Evolutionary conservation across 2,797 vertebrate genomes (phyloP).

Genomic region (Acrocephalus scirpaceus): DNA sequence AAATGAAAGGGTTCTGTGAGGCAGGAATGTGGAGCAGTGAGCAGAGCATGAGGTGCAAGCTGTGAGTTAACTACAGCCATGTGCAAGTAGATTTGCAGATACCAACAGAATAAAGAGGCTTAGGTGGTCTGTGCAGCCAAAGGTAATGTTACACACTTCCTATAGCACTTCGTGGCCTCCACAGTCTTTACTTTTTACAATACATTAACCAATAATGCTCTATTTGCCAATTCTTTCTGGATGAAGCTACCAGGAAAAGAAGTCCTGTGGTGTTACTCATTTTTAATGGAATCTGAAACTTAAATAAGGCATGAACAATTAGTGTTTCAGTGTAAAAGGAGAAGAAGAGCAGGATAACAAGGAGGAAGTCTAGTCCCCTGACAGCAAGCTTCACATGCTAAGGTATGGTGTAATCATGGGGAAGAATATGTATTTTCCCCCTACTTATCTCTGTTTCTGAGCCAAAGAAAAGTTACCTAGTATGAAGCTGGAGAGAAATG

Average conservation of each 20-base stretch:
- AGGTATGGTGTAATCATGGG: not conserved
- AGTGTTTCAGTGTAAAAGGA: not conserved
- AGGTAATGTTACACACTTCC: not conserved
- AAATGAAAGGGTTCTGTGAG: not conserved
- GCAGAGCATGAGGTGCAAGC: not conserved
- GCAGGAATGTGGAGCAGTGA: not conserved
- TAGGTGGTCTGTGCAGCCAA: not conserved
- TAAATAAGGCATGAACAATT: not conserved
- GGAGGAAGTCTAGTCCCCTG: not conserved
- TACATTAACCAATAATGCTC: not conserved
- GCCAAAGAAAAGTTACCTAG: not conserved
- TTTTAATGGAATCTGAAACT: not conserved
- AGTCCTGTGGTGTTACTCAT: not conserved
- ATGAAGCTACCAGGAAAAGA: not conserved
- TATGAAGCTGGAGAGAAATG: not conserved
- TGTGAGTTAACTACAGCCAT: not conserved
- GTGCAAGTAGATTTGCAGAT: not conserved
- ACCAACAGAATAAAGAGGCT: not conserved
- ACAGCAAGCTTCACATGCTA: not conserved
- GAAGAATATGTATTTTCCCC: not conserved
- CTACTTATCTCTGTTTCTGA: not conserved
- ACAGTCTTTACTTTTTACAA: not conserved
- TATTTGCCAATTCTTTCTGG: not conserved
- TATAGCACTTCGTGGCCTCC: not conserved
- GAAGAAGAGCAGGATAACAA: not conserved